Conservation (phyloP, 2,113 vertebrate species). For the Apteryx mantelli region DNA sequence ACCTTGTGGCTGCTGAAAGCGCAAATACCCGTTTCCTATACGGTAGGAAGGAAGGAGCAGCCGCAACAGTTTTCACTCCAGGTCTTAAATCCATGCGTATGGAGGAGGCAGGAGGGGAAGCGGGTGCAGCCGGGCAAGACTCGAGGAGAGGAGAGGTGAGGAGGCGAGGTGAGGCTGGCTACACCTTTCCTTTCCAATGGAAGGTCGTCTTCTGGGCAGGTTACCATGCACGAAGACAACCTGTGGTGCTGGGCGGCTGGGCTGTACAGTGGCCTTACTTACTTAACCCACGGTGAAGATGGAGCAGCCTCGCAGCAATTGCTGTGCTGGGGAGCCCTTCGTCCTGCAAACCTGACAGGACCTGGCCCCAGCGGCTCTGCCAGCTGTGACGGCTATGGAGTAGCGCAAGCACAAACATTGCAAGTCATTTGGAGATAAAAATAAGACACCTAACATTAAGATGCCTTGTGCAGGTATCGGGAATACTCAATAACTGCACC, state of each 20-base stretch:
- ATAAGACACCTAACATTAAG: background rate
- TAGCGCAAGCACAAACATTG: background rate
- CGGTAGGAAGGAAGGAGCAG: background rate
- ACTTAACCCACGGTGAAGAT: background rate
- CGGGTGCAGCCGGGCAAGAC: too few species aligned
- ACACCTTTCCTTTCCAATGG: background rate
- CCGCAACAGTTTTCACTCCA: background rate
- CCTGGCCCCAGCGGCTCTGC: background rate
- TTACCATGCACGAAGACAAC: background rate
- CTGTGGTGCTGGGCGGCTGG: background rate
- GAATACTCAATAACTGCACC: background rate
- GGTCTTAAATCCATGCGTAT: background rate
- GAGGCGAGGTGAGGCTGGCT: background rate
- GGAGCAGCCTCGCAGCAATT: background rate
- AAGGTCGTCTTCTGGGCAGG: background rate
- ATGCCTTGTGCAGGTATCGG: background rate
- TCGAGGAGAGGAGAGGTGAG: too few species aligned
- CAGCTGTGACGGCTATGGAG: background rate
- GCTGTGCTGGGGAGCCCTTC: background rate
- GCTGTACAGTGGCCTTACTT: background rate
- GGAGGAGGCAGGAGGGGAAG: too few species aligned
- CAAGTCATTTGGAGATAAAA: background rate
- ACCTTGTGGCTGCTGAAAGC: background rate
- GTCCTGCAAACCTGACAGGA: background rate
- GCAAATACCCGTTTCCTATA: rapidly evolving